A percentile compares a stretch with the other conserved stretches of the same genome.
These are phyloP conservation scores for Euwallacea fornicatus DNA, from an alignment of 1,140 invertebrate genomes.

Conservation along the genomic window DNA sequence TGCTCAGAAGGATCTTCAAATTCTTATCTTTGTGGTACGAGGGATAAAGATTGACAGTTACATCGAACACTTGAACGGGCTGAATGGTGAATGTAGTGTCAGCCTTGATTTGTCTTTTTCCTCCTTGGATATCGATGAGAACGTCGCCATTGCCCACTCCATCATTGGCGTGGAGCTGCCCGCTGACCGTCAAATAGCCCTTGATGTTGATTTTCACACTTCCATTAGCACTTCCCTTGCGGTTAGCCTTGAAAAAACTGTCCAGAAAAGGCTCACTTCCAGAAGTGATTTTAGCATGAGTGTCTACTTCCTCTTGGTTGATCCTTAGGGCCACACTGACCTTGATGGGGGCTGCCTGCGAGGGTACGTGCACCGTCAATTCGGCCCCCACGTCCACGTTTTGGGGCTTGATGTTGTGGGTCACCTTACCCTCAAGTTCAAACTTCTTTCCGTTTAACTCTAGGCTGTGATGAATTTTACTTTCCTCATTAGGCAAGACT, in stretches of 20 bases:
- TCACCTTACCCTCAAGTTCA: conserved; percentile 61
- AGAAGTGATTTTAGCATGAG: conserved; percentile 56
- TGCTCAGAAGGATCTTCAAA: conserved; percentile 65
- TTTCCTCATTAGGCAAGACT: conserved; percentile 59
- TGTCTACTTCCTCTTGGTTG: conserved; percentile 58
- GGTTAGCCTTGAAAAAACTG: conserved; percentile 56
- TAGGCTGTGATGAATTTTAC: conserved; percentile 63
- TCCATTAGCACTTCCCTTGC: conserved; percentile 53
- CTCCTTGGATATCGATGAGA: conserved; percentile 55
- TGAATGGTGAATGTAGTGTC: conserved; percentile 60
- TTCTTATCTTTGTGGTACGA: conserved; percentile 70
- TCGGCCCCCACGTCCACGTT: conserved; percentile 61
- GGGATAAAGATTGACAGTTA: conserved; percentile 62
- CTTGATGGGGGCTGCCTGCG: conserved; percentile 59
- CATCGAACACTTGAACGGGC: conserved; percentile 59
- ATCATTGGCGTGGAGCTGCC: conserved; percentile 59
- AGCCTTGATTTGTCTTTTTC: conserved; percentile 64
- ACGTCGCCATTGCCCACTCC: conserved; percentile 62
- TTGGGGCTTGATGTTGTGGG: conserved; percentile 57
- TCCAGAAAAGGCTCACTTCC: conserved; percentile 60
- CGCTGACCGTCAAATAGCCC: conserved; percentile 59
- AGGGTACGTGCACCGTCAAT: conserved; percentile 54
- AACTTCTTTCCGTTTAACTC: conserved; percentile 65
- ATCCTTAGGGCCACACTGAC: conserved; percentile 58
- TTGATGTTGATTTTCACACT: conserved; percentile 57